Evolutionary conservation across 2,888 invertebrate genomes (phyloP).

Genomic region (Eurytoma californica): DNA sequence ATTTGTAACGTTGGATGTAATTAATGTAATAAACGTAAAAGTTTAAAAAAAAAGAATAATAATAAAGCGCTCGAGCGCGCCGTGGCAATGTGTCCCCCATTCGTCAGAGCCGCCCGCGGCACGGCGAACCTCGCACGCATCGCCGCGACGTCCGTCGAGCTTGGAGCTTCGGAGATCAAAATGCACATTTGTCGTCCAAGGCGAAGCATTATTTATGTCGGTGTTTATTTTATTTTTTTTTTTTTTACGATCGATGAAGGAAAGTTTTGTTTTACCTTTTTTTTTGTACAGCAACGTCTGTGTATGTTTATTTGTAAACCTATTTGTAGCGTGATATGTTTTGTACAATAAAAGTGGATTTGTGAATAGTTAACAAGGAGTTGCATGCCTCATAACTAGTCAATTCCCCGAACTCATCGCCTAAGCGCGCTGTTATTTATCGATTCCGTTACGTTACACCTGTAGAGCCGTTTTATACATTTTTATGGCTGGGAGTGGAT

Average conservation of each 20-base stretch:
- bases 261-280: constrained; percentile 45
- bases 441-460: neutral
- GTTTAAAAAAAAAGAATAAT: constrained; percentile 13
- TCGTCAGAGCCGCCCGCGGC: neutral
- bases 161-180: constrained; percentile 44
- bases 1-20: constrained; percentile 72
- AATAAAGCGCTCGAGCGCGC: constrained; percentile 4
- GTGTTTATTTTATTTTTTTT: neutral
- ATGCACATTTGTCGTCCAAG: constrained; percentile 46
- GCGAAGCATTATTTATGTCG: constrained; percentile 57
- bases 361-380: constrained; percentile 46
- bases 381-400: neutral
- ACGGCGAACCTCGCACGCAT: constrained; percentile 34
- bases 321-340: constrained; percentile 60
- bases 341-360: constrained; percentile 64
- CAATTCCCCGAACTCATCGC: constrained; percentile 13
- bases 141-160: constrained; percentile 14
- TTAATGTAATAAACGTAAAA: constrained; percentile 61
- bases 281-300: constrained; percentile 62
- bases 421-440: constrained; percentile 5
- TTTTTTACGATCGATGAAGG: constrained; percentile 45
- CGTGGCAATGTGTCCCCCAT: constrained; percentile 11
- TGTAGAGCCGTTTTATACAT: neutral
- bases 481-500: neutral
- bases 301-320: constrained; percentile 60